Evolutionary conservation across 2,113 vertebrate species (phyloP).

Genomic region (Sylvietta virens): DNA sequence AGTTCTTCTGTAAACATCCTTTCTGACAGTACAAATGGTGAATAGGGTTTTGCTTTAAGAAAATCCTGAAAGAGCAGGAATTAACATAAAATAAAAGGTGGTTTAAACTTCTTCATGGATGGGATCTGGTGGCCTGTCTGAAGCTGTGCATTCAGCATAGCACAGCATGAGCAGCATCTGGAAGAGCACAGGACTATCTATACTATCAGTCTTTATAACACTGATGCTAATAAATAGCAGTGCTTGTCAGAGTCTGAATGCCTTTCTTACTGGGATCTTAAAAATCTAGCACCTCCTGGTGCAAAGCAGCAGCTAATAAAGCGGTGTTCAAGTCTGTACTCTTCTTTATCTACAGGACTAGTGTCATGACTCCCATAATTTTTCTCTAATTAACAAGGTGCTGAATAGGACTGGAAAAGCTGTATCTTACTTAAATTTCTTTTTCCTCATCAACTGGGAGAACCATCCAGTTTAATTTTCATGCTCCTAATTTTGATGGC

Average conservation of each 20-base stretch:
- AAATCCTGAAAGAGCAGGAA: neutral
- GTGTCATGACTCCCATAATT: neutral
- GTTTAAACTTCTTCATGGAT: neutral
- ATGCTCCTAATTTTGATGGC: neutral
- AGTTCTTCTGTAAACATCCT: neutral
- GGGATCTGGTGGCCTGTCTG: neutral
- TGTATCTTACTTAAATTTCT: neutral
- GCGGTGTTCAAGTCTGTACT: neutral
- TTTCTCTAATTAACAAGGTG: neutral
- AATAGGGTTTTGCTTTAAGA: neutral
- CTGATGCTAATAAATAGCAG: neutral
- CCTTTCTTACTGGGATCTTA: neutral
- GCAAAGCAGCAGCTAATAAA: neutral
- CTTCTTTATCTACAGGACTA: neutral
- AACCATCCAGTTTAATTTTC: neutral
- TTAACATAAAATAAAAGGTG: neutral
- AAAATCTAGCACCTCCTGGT: neutral
- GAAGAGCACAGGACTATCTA: neutral
- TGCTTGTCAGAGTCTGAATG: neutral
- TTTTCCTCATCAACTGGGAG: neutral
- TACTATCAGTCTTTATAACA: neutral
- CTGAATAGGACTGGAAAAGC: neutral
- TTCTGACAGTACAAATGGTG: neutral
- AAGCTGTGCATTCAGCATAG: fast-evolving
- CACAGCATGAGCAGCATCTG: neutral